Evolutionary conservation across 2,888 invertebrate genomes (phyloP).

Genomic region (Litoditis marina): DNA sequence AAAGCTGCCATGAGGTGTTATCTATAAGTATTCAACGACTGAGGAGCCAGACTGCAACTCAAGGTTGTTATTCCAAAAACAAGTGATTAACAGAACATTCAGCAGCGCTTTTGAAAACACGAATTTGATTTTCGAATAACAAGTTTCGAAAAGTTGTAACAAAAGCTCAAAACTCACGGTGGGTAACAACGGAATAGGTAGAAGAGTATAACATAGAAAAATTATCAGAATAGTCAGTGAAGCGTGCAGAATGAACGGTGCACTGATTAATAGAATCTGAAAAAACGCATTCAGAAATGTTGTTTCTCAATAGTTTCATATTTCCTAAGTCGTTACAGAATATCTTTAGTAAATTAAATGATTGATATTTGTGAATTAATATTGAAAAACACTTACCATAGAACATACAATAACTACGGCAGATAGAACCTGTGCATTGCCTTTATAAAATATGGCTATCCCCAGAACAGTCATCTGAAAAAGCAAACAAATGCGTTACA

Average conservation of each 20-base stretch:
- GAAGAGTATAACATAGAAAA: slow-evolving; percentile 54
- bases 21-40: no score
- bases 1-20: no score
- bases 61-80: no score
- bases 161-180: slow-evolving; percentile 69
- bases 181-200: slow-evolving; percentile 53
- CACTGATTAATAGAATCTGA: slow-evolving; percentile 36
- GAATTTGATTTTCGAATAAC: background rate
- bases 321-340: no score
- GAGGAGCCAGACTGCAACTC: no score
- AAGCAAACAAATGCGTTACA: background rate
- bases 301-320: no score
- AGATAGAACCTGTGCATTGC: slow-evolving; percentile 30
- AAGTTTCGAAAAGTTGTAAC: no score
- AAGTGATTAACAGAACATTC: no score
- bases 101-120: background rate
- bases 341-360: no score
- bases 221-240: slow-evolving; percentile 44
- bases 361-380: no score
- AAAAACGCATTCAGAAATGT: no score
- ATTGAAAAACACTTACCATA: slow-evolving; percentile 19
- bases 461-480: slow-evolving; percentile 22
- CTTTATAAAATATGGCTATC: slow-evolving; percentile 28
- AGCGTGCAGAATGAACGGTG: slow-evolving; percentile 36
- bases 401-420: slow-evolving; percentile 26